Evolutionary conservation across 2,888 invertebrate species (phyloP).

Genomic region (Iphiclides podalirius): DNA sequence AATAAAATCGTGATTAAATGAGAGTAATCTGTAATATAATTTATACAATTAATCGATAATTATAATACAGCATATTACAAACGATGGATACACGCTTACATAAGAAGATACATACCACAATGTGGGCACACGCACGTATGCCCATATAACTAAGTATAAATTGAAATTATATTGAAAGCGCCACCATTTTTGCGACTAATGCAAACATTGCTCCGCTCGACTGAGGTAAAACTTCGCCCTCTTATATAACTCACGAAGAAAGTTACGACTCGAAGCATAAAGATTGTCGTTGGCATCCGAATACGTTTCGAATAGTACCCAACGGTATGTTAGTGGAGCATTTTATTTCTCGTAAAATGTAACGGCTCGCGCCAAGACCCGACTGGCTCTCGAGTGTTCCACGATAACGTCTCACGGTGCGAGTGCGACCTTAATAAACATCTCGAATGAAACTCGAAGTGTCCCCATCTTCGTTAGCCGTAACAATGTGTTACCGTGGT

Average conservation of each 20-base stretch:
- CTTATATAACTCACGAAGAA: slow-evolving; percentile 13
- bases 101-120: too few relatives aligned
- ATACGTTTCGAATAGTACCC: slow-evolving; percentile 23
- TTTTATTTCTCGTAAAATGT: slow-evolving; percentile 32
- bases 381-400: slow-evolving; percentile 25
- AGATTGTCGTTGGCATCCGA: slow-evolving; percentile 21
- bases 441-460: slow-evolving; percentile 2
- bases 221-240: too few relatives aligned
- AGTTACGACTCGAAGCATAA: slow-evolving; percentile 22
- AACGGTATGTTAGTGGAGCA: slow-evolving; percentile 24
- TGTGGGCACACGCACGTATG: too few relatives aligned
- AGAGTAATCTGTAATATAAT: too few relatives aligned
- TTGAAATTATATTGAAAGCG: too few relatives aligned
- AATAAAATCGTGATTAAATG: too few relatives aligned
- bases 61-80: too few relatives aligned
- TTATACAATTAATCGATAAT: too few relatives aligned
- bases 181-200: too few relatives aligned
- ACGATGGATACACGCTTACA: too few relatives aligned
- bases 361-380: slow-evolving; percentile 26
- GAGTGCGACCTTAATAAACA: slow-evolving; percentile 13
- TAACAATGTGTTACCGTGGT: neutral
- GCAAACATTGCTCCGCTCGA: too few relatives aligned
- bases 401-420: slow-evolving; percentile 25
- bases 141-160: too few relatives aligned
- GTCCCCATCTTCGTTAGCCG: neutral